phyloP scores from a whole-genome alignment of 2,797 vertebrate genomes.

The Protonibea diacanthus region DNA sequence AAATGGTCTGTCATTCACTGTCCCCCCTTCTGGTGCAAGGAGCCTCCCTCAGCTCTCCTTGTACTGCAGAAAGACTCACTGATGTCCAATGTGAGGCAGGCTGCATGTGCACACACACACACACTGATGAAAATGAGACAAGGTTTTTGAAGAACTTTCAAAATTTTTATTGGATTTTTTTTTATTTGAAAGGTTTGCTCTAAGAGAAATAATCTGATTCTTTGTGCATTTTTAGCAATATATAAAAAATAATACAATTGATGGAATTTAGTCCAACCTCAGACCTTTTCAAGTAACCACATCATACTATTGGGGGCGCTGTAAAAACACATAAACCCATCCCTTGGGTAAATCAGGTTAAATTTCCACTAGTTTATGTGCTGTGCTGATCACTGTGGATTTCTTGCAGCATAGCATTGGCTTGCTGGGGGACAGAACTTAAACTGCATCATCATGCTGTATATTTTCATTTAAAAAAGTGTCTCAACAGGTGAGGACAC shows the following conservation, averaged over 20 bases:
- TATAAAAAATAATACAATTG: background rate
- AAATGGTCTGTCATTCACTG: constrained; percentile 61
- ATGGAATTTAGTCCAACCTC: background rate
- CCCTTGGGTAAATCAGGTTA: background rate
- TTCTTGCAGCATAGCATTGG: background rate
- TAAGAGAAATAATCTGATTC: background rate
- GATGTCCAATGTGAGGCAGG: constrained; percentile 7
- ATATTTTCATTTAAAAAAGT: background rate
- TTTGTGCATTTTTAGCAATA: too few relatives aligned
- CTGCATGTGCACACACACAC: background rate
- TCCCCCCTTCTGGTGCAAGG: constrained; percentile 52
- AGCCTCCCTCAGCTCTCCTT: constrained; percentile 52
- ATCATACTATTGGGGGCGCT: constrained; percentile 56
- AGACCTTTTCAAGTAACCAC: constrained; percentile 8
- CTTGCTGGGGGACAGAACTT: background rate
- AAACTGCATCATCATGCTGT: background rate
- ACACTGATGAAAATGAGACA: background rate
- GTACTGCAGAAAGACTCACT: constrained; percentile 42
- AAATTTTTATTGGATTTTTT: background rate
- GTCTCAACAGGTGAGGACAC: constrained; percentile 24
- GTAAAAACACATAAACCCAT: constrained; percentile 32
- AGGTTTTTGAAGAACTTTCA: constrained; percentile 24
- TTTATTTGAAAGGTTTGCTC: background rate
- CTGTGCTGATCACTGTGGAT: constrained; percentile 14
- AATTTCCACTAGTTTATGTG: constrained; percentile 5